Evolutionary conservation across 2,113 vertebrate genomes (phyloP).

Genomic region (Furnarius figulus): DNA sequence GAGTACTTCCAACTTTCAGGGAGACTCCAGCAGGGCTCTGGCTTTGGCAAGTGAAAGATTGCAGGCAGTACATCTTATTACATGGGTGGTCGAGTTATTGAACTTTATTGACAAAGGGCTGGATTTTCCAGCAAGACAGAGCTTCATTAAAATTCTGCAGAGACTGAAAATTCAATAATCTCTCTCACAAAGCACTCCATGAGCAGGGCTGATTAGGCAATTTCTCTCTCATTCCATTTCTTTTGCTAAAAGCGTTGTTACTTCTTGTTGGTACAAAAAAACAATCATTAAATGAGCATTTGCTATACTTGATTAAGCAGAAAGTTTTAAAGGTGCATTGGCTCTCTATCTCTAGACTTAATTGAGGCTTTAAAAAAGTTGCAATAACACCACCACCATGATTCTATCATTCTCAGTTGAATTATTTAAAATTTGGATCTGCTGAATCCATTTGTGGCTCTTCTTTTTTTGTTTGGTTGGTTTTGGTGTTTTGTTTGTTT

Average conservation of each 20-base stretch:
- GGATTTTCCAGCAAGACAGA: conserved; percentile 80
- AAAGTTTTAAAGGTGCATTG: conserved; percentile 78
- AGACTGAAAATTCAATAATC: conserved; percentile 91
- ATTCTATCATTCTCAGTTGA: conserved; percentile 38
- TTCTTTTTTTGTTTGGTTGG: neutral
- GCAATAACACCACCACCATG: neutral
- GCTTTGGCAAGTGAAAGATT: conserved; percentile 77
- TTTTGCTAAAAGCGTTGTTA: conserved; percentile 82
- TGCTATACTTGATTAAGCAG: conserved; percentile 78
- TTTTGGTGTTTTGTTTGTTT: no score
- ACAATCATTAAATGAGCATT: conserved; percentile 83
- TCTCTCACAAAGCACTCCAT: conserved; percentile 81
- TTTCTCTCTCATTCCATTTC: conserved; percentile 83
- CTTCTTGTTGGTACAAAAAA: conserved; percentile 83
- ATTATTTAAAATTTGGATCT: conserved; percentile 41
- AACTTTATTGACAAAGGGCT: conserved; percentile 83
- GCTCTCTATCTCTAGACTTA: conserved; percentile 73
- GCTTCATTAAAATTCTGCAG: conserved; percentile 91
- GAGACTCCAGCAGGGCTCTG: conserved; percentile 42
- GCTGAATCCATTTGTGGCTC: neutral
- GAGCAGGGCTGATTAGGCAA: conserved; percentile 85
- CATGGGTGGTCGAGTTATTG: conserved; percentile 88
- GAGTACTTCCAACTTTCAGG: conserved; percentile 37
- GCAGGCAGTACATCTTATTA: conserved; percentile 86
- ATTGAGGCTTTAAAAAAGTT: conserved; percentile 64